These are phyloP conservation scores for Beroe forskalii DNA, from an alignment of 37 sponge, comb jelly and placozoan genomes.

Conservation along the genomic window DNA sequence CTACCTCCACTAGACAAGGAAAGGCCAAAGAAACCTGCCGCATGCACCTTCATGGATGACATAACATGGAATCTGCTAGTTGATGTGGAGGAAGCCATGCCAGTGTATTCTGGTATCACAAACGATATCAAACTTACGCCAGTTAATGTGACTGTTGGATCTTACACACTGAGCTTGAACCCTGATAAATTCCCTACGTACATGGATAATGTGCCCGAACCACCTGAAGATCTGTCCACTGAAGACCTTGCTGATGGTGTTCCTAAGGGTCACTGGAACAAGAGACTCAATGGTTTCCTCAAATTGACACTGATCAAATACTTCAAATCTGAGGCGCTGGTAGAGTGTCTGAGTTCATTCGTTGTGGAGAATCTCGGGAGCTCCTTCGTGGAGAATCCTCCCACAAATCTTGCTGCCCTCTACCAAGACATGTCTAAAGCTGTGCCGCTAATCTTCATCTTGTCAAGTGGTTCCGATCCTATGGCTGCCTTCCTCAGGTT, in stretches of 20 bases:
- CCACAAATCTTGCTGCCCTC: constrained; percentile 79
- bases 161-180: constrained; percentile 71
- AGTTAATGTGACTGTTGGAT: constrained; percentile 75
- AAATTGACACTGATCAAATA: constrained; percentile 87
- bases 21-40: constrained; percentile 83
- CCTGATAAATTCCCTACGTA: constrained; percentile 78
- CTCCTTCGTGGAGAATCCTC: constrained; percentile 93
- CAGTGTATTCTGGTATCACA: constrained; percentile 73
- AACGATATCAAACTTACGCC: constrained; percentile 69
- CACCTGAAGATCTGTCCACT: constrained; percentile 52
- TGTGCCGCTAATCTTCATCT: constrained; percentile 93
- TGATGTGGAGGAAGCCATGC: constrained; percentile 75
- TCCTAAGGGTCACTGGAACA: constrained; percentile 83
- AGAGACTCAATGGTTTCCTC: constrained; percentile 82
- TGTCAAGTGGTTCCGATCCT: constrained; percentile 98
- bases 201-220: constrained; percentile 12
- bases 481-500: constrained; percentile 93
- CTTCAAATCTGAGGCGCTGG: constrained; percentile 87
- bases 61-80: constrained; percentile 81
- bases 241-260: constrained; percentile 46
- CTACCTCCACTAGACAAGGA: constrained; percentile 90
- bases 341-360: constrained; percentile 71
- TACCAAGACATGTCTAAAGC: constrained; percentile 83
- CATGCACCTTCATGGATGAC: constrained; percentile 79
- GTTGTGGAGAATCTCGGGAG: constrained; percentile 87